These are phyloP conservation scores for Stigmatopora nigra DNA, from an alignment of 2,113 vertebrate species.

Conservation along the genomic window DNA sequence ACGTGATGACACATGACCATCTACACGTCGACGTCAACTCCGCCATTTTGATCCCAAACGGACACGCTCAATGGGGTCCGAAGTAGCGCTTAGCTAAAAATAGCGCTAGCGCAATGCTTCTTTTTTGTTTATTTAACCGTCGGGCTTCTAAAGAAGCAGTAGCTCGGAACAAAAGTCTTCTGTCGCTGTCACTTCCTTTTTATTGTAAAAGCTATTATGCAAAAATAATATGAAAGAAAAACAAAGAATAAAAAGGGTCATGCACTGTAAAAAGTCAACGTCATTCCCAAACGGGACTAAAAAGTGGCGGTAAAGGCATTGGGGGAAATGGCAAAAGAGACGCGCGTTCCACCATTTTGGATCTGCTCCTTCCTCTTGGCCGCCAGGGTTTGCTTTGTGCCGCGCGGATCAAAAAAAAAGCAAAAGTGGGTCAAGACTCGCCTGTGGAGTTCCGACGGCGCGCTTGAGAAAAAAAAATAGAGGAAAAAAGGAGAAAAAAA, in stretches of 20 bases:
- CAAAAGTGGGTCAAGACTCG: constrained; percentile 9
- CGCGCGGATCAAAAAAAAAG: background rate
- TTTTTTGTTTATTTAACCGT: background rate
- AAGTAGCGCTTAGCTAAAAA: background rate
- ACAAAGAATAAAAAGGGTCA: constrained; percentile 31
- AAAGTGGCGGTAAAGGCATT: constrained; percentile 3
- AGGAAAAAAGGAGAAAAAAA: background rate
- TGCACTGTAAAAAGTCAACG: constrained; percentile 60
- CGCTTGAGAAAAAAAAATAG: background rate
- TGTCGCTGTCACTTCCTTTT: constrained; percentile 15
- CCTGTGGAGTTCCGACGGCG: constrained; percentile 1
- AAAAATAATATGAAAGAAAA: constrained; percentile 19
- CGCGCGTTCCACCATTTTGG: background rate
- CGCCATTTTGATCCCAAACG: background rate
- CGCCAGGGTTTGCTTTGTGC: background rate
- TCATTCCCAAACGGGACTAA: constrained; percentile 54
- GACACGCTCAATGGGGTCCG: background rate
- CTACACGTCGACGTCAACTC: background rate
- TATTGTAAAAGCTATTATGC: constrained; percentile 39
- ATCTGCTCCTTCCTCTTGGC: background rate
- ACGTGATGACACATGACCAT: constrained; percentile 4
- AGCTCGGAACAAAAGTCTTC: constrained; percentile 32
- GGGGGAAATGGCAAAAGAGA: background rate
- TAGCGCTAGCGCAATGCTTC: constrained; percentile 2
- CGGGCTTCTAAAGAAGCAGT: constrained; percentile 23